Evolutionary conservation across 2,797 vertebrate genomes (phyloP).

Genomic region (Myotis vivesi): DNA sequence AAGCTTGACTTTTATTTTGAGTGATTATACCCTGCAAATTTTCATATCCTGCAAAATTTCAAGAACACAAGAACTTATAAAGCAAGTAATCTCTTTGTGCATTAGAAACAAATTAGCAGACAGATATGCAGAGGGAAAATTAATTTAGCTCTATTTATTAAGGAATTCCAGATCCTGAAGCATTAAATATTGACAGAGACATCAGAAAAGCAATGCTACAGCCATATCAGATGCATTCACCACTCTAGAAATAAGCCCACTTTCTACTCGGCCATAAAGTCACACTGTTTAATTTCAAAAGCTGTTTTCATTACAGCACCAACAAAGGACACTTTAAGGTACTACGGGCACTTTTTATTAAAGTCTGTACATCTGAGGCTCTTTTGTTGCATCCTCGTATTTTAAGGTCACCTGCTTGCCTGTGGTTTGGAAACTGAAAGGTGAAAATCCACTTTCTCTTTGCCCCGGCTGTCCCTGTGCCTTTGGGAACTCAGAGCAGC

Average conservation of each 20-base stretch:
- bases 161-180: not conserved
- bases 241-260: not conserved
- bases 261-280: constrained; percentile 14
- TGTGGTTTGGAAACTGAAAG: not conserved
- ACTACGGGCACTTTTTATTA: constrained; percentile 13
- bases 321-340: constrained; percentile 26
- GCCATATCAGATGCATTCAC: not conserved
- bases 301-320: not conserved
- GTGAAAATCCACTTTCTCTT: not conserved
- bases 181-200: not conserved
- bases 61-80: constrained; percentile 8
- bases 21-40: not conserved
- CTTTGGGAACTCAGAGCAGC: not conserved
- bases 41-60: constrained; percentile 25
- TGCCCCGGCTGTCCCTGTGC: not conserved
- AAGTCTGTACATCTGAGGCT: not conserved
- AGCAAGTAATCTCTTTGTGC: constrained; percentile 46
- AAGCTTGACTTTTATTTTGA: constrained; percentile 29
- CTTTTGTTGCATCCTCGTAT: constrained; percentile 19
- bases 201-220: constrained; percentile 8
- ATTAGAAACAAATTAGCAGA: constrained; percentile 41
- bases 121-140: constrained; percentile 42
- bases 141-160: constrained; percentile 37
- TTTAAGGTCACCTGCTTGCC: constrained; percentile 15
- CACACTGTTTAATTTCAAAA: constrained; percentile 23